Percentiles rank a stretch among this genome's conserved stretches.
These are phyloP conservation scores for Pararge aegeria DNA, from an alignment of 1,140 invertebrate species.

Conservation along the genomic window DNA sequence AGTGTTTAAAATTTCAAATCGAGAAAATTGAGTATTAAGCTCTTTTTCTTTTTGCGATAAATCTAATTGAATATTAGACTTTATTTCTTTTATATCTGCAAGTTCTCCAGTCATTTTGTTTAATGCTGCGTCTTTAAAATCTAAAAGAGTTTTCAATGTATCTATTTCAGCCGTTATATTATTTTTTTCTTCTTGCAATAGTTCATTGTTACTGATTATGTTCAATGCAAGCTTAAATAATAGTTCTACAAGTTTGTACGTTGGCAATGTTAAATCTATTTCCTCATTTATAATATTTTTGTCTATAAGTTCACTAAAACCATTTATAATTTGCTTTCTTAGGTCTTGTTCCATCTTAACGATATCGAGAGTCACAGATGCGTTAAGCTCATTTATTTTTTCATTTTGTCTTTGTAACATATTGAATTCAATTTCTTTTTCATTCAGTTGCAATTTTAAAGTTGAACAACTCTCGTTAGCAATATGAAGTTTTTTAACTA, in stretches of 20 bases:
- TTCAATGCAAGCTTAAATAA: slow-evolving; percentile 41
- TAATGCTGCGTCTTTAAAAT: slow-evolving; percentile 45
- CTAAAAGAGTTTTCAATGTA: slow-evolving; percentile 33
- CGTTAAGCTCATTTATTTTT: slow-evolving; percentile 57
- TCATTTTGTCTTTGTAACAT: slow-evolving; percentile 55
- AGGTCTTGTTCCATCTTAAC: slow-evolving; percentile 51
- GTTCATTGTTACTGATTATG: slow-evolving; percentile 9
- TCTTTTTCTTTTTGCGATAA: slow-evolving; percentile 38
- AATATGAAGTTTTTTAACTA: slow-evolving; percentile 33
- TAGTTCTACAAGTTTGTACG: slow-evolving; percentile 35
- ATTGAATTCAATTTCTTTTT: slow-evolving; percentile 54
- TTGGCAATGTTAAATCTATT: slow-evolving; percentile 38
- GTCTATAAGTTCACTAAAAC: slow-evolving; percentile 41
- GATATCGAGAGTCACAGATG: slow-evolving; percentile 58
- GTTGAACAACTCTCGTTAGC: slow-evolving; percentile 37
- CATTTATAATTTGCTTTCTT: slow-evolving; percentile 34
- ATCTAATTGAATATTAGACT: slow-evolving; percentile 25
- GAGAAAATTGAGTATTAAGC: slow-evolving; percentile 29
- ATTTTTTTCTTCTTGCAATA: slow-evolving; percentile 31
- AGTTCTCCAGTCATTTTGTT: slow-evolving; percentile 26
- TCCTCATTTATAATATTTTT: slow-evolving; percentile 39
- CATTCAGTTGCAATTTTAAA: slow-evolving; percentile 43
- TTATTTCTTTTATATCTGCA: slow-evolving; percentile 32
- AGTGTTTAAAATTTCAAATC: slow-evolving; percentile 42
- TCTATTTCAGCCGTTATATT: slow-evolving; percentile 37